These are phyloP conservation scores for Melanotaenia maccullochi DNA, from an alignment of 2,797 vertebrate genomes.

Conservation along the genomic window DNA sequence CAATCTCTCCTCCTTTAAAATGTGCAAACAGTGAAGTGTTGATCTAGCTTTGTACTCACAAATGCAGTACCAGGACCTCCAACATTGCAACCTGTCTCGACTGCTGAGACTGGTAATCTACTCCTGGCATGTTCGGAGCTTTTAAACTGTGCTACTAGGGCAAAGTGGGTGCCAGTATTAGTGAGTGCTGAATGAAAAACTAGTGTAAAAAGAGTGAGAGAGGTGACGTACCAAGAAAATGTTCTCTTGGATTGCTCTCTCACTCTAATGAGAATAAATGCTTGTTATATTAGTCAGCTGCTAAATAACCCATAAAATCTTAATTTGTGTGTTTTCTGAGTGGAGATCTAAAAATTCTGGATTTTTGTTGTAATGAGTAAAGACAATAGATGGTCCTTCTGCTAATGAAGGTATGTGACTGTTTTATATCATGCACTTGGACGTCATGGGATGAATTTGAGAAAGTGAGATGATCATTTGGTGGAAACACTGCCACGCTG, in stretches of 20 bases:
- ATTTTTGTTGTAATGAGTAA: background rate
- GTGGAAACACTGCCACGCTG: background rate
- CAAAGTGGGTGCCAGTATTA: conserved; percentile 64
- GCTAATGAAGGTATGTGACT: background rate
- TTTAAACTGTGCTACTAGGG: conserved; percentile 73
- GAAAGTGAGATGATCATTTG: background rate
- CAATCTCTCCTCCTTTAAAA: conserved; percentile 11
- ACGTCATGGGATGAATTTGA: conserved; percentile 8
- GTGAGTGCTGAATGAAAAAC: conserved; percentile 32
- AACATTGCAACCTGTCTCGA: conserved; percentile 38
- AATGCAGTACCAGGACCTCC: conserved; percentile 30
- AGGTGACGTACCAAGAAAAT: conserved; percentile 13
- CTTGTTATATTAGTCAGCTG: background rate
- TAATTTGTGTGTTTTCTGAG: conserved; percentile 4
- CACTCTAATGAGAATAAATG: conserved; percentile 18
- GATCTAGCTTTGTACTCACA: conserved; percentile 24
- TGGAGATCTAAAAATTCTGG: background rate
- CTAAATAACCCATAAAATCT: conserved; percentile 10
- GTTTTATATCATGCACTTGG: background rate
- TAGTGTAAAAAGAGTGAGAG: conserved; percentile 15
- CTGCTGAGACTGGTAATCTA: conserved; percentile 62
- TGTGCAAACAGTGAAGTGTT: conserved; percentile 41
- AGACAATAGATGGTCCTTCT: background rate
- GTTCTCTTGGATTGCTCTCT: background rate
- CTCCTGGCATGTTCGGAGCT: conserved; percentile 46